Percentiles rank a stretch among this genome's conserved stretches.
Evolutionary conservation across 1,140 invertebrate genomes (phyloP).

Genomic region (Holotrichia oblita): DNA sequence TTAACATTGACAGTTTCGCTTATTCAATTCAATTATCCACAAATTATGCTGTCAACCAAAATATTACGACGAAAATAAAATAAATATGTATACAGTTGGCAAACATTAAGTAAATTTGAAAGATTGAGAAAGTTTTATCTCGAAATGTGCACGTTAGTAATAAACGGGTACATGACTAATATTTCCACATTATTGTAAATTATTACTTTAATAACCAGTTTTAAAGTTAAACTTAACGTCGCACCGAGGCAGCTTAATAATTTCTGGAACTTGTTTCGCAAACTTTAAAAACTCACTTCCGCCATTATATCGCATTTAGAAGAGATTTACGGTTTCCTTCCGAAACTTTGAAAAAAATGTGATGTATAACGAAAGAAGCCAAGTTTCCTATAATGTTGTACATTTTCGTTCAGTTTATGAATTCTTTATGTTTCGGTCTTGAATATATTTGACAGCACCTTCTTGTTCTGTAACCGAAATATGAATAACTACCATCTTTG

Average conservation of each 20-base stretch:
- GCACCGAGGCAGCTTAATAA: conserved; percentile 24
- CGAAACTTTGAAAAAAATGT: conserved; percentile 7
- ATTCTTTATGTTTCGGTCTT: background rate
- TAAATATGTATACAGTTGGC: background rate
- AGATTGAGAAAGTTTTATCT: conserved; percentile 18
- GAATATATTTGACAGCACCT: too few relatives aligned
- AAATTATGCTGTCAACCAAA: background rate
- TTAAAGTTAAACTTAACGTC: conserved; percentile 31
- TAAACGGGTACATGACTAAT: conserved; percentile 23
- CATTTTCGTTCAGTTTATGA: background rate
- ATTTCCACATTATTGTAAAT: conserved; percentile 23
- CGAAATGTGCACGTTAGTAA: background rate
- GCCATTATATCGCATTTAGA: conserved; percentile 33
- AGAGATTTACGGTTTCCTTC: conserved; percentile 16
- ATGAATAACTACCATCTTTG: too few relatives aligned
- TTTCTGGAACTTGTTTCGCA: conserved; percentile 35
- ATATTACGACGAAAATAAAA: background rate
- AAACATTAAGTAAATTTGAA: conserved; percentile 17
- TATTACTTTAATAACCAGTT: conserved; percentile 35
- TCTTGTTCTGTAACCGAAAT: too few relatives aligned
- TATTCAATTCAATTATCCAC: background rate
- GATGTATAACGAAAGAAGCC: background rate
- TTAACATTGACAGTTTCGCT: too few relatives aligned
- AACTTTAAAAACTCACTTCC: conserved; percentile 35
- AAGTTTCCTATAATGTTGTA: background rate